Percentiles rank a stretch among this genome's conserved stretches.
phyloP scores from a whole-genome alignment of 2,113 vertebrate species.

The Leuciscus idus region DNA sequence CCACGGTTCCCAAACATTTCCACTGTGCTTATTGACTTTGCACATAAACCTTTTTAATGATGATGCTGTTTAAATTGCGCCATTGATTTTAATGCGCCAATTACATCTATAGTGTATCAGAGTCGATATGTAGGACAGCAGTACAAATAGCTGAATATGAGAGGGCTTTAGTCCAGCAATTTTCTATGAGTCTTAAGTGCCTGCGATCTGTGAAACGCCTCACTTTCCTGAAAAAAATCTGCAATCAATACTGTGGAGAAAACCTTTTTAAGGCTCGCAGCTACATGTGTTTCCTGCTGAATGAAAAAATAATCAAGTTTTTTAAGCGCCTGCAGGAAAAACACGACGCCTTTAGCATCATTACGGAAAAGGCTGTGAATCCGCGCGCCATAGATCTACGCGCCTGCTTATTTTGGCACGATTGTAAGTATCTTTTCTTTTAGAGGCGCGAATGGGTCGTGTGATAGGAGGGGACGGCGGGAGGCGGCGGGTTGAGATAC shows the following conservation, averaged over 20 bases:
- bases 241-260: conserved; percentile 45
- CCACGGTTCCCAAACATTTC: conserved; percentile 8
- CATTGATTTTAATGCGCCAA: conserved; percentile 69
- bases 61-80: conserved; percentile 68
- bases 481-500: conserved; percentile 66
- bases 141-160: conserved; percentile 58
- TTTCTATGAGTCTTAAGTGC: conserved; percentile 60
- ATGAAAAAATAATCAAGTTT: conserved; percentile 40
- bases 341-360: conserved; percentile 1
- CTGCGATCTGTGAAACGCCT: conserved; percentile 43
- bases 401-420: conserved; percentile 14
- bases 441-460: conserved; percentile 21
- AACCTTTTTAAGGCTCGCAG: conserved; percentile 50
- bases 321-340: conserved; percentile 26
- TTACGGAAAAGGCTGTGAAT: conserved; percentile 32
- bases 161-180: conserved; percentile 48
- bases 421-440: neutral
- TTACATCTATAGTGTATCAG: conserved; percentile 64
- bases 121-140: conserved; percentile 58
- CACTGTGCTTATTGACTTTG: conserved; percentile 64
- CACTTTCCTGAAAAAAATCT: conserved; percentile 46
- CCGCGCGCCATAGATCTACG: conserved; percentile 21
- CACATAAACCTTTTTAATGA: conserved; percentile 64
- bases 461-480: neutral
- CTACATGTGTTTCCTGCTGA: conserved; percentile 23